Conservation (phyloP, 2,113 vertebrate genomes). For the Chloropsis hardwickii region DNA sequence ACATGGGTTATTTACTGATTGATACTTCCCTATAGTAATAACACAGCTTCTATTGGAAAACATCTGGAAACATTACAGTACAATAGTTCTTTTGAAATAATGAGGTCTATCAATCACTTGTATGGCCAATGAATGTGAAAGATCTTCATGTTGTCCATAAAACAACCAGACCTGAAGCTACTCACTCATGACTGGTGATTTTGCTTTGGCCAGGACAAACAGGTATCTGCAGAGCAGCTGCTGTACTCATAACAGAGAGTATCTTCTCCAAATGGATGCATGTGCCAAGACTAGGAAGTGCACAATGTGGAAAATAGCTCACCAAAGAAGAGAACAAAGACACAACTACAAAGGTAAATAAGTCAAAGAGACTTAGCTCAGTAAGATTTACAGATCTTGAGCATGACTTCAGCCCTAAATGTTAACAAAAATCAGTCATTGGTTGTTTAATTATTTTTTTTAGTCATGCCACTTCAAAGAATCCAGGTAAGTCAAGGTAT, state of each 20-base stretch:
- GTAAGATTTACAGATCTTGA: slow-evolving; percentile 61
- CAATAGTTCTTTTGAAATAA: slow-evolving; percentile 49
- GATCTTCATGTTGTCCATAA: slow-evolving; percentile 40
- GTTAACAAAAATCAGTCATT: slow-evolving; percentile 27
- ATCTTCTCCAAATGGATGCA: slow-evolving; percentile 49
- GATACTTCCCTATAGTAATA: slow-evolving; percentile 30
- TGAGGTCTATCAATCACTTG: slow-evolving; percentile 50
- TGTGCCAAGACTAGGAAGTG: slow-evolving; percentile 19
- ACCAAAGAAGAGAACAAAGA: slow-evolving; percentile 72
- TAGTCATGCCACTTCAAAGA: background rate
- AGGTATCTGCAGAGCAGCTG: slow-evolving; percentile 64
- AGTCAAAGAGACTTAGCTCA: slow-evolving; percentile 66
- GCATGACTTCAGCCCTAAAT: slow-evolving; percentile 25
- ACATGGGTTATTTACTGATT: slow-evolving; percentile 48
- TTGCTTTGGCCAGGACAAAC: slow-evolving; percentile 54
- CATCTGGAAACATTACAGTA: slow-evolving; percentile 58
- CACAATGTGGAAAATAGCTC: slow-evolving; percentile 46
- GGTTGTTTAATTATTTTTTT: background rate
- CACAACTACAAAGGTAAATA: slow-evolving; percentile 70
- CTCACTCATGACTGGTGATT: slow-evolving; percentile 21
- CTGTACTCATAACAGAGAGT: slow-evolving; percentile 25
- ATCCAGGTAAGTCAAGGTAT: background rate
- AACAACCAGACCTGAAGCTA: slow-evolving; percentile 23
- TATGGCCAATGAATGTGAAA: slow-evolving; percentile 36
- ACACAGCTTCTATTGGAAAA: slow-evolving; percentile 16